Evolutionary conservation across 1,140 invertebrate genomes (phyloP).

Genomic region (Atta cephalotes): DNA sequence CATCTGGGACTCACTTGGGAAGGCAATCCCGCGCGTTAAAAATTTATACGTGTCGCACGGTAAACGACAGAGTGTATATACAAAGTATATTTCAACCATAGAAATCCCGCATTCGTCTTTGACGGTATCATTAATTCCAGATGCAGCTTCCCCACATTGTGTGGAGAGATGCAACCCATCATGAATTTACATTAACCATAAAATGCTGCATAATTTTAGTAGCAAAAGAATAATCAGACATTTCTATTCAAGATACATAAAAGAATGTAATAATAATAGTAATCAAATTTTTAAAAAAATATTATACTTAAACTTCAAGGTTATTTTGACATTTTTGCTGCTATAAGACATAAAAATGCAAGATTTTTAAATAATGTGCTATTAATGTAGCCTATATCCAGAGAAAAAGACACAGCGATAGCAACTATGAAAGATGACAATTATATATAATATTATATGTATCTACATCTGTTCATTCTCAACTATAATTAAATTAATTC

Average conservation of each 20-base stretch:
- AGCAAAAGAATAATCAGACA: neutral
- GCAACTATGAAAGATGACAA: too few species aligned
- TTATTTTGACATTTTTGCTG: neutral
- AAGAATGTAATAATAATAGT: neutral
- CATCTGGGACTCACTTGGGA: slow-evolving; percentile 12
- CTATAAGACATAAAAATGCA: neutral
- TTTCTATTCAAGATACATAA: neutral
- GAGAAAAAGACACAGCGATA: too few species aligned
- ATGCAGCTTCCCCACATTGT: slow-evolving; percentile 25
- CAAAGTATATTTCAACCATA: slow-evolving; percentile 37
- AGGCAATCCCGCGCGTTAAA: slow-evolving; percentile 20
- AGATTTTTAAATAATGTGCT: neutral
- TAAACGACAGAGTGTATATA: slow-evolving; percentile 42
- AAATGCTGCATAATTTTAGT: slow-evolving; percentile 14
- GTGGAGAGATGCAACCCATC: slow-evolving; percentile 12
- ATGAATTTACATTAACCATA: slow-evolving; percentile 27
- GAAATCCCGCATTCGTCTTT: slow-evolving; percentile 48
- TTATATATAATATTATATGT: too few species aligned
- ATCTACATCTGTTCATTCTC: too few species aligned
- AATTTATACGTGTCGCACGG: slow-evolving; percentile 41
- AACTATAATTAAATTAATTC: too few species aligned
- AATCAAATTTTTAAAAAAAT: neutral
- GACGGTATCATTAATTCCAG: slow-evolving; percentile 37
- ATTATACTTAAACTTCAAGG: neutral
- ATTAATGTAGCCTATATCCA: neutral